phyloP scores from a whole-genome alignment of 1,140 invertebrate genomes.

The Bombus fervidus region DNA sequence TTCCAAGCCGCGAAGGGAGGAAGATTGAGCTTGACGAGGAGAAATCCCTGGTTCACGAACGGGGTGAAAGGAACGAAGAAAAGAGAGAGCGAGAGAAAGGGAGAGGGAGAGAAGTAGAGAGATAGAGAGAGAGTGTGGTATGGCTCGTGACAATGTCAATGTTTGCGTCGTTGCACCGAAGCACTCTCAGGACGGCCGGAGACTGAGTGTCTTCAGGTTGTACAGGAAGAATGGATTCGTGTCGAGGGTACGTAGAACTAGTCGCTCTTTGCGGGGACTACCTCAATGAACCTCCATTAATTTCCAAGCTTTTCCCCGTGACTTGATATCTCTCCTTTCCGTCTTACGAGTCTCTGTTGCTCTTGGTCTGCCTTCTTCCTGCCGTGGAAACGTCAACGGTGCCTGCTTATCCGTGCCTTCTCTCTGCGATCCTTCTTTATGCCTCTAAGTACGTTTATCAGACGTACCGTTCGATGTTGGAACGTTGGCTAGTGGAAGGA shows the following conservation, averaged over 20 bases:
- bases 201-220: conserved; percentile 62
- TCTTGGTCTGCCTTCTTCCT: conserved; percentile 14
- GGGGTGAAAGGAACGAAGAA: neutral
- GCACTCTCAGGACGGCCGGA: conserved; percentile 63
- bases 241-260: conserved; percentile 62
- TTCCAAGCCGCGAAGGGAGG: neutral
- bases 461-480: too few relatives aligned
- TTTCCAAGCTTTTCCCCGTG: conserved; percentile 60
- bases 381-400: conserved; percentile 25
- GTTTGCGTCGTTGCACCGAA: conserved; percentile 73
- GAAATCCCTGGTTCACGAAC: neutral
- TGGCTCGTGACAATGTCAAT: conserved; percentile 75
- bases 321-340: neutral
- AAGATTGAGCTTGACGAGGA: too few relatives aligned
- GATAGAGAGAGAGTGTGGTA: conserved; percentile 36
- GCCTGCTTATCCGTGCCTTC: too few relatives aligned
- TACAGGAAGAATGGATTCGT: conserved; percentile 61
- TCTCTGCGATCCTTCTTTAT: too few relatives aligned
- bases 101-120: neutral
- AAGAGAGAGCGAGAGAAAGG: neutral
- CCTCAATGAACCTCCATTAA: conserved; percentile 71
- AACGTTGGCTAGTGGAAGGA: too few relatives aligned
- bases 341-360: neutral
- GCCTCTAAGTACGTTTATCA: too few relatives aligned
- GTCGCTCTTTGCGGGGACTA: conserved; percentile 64